Evolutionary conservation across 2,888 invertebrate species (phyloP).

Genomic region (Acleris holmiana): DNA sequence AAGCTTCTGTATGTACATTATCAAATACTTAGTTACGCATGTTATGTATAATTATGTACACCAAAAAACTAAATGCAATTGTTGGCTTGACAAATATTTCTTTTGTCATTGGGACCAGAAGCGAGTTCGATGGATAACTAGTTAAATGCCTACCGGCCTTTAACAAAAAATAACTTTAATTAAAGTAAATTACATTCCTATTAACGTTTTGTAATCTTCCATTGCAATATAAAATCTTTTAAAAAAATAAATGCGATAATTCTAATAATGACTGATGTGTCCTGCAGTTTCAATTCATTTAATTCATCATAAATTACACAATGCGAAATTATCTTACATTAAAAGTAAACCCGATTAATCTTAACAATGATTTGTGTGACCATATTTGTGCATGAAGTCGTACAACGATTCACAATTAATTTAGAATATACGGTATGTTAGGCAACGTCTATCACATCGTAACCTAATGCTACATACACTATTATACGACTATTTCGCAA

Average conservation of each 20-base stretch:
- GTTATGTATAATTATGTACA: conserved; percentile 61
- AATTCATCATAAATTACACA: background rate
- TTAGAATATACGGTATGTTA: conserved; percentile 63
- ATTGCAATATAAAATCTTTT: background rate
- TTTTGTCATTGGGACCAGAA: conserved; percentile 11
- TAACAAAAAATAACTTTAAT: background rate
- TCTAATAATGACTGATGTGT: conserved; percentile 3
- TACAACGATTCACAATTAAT: conserved; percentile 58
- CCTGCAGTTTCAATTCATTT: conserved; percentile 1
- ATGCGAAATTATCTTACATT: conserved; percentile 3
- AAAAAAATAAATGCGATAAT: conserved; percentile 2
- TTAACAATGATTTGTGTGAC: conserved; percentile 50
- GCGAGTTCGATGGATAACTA: background rate
- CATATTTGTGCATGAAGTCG: conserved; percentile 75
- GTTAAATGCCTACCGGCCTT: background rate
- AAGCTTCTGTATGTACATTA: conserved; percentile 39
- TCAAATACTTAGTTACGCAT: conserved; percentile 48
- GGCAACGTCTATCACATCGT: conserved; percentile 75
- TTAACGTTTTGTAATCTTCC: background rate
- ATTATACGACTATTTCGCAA: conserved; percentile 46
- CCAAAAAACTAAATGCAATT: conserved; percentile 61
- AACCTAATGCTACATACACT: conserved; percentile 65
- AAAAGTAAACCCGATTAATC: background rate
- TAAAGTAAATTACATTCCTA: background rate
- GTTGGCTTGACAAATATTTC: conserved; percentile 48